Evolutionary conservation across 2,888 invertebrate species (phyloP).

Genomic region (Vannuccia rotundouncinata): DNA sequence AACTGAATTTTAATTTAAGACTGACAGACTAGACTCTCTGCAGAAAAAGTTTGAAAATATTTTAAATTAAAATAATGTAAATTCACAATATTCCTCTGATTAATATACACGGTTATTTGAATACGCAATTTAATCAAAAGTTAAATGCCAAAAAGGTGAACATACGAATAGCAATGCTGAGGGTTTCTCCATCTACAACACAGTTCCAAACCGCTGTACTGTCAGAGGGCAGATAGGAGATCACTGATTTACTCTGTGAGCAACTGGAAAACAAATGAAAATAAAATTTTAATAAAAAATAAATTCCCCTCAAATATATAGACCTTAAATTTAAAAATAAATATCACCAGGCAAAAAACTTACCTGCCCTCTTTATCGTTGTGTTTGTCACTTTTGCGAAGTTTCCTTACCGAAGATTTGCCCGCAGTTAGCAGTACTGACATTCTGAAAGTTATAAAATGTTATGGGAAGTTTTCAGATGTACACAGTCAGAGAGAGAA

Average conservation of each 20-base stretch:
- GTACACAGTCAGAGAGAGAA: not conserved
- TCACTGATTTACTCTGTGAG: not conserved
- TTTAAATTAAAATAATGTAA: too few species aligned
- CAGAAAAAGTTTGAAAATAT: too few species aligned
- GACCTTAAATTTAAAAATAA: not conserved
- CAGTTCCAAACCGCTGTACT: not conserved
- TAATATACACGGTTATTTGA: too few species aligned
- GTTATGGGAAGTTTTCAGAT: not conserved
- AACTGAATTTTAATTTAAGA: too few species aligned
- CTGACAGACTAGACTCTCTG: too few species aligned
- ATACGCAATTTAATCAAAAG: too few species aligned
- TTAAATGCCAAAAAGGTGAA: too few species aligned
- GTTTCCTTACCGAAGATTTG: not conserved
- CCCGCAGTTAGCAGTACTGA: slow-evolving; percentile 12
- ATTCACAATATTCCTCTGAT: too few species aligned
- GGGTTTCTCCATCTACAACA: not conserved
- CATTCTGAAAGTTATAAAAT: not conserved
- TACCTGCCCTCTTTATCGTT: not conserved
- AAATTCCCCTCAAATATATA: not conserved
- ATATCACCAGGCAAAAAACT: not conserved
- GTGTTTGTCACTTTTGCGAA: slow-evolving; percentile 9
- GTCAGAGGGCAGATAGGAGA: not conserved
- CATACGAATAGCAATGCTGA: slow-evolving; percentile 8
- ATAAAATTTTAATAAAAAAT: not conserved
- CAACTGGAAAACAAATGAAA: not conserved